phyloP scores from a whole-genome alignment of 1,140 invertebrate genomes.

The Sitodiplosis mosellana region DNA sequence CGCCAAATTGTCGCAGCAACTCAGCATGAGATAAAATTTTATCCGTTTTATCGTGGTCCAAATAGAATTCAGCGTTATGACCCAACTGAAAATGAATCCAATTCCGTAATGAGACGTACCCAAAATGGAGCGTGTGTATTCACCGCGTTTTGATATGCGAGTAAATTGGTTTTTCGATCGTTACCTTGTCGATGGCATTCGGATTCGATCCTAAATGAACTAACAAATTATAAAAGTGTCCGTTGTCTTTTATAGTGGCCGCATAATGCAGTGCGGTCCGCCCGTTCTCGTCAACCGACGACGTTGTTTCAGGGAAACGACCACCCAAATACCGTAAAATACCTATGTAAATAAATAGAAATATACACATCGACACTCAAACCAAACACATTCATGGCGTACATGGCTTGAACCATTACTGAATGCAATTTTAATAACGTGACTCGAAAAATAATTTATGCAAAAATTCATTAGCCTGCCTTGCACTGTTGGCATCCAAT shows the following conservation, averaged over 20 bases:
- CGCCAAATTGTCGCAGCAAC: conserved; percentile 47
- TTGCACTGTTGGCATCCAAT: too few species aligned
- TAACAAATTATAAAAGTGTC: conserved; percentile 72
- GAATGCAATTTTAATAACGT: too few species aligned
- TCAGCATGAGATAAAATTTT: conserved; percentile 40
- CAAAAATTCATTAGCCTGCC: too few species aligned
- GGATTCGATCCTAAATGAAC: conserved; percentile 69
- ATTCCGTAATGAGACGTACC: too few species aligned
- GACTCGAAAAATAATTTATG: too few species aligned
- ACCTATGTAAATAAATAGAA: conserved; percentile 7
- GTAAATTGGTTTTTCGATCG: conserved; percentile 11
- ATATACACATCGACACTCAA: too few species aligned
- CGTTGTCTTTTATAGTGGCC: conserved; percentile 65
- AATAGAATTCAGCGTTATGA: conserved; percentile 54
- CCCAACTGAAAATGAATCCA: conserved; percentile 36
- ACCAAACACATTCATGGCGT: too few species aligned
- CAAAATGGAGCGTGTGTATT: too few species aligned
- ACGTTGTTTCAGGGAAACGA: conserved; percentile 70
- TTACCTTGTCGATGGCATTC: conserved; percentile 64
- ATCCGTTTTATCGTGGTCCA: conserved; percentile 38
- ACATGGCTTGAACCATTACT: too few species aligned
- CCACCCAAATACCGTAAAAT: conserved; percentile 42
- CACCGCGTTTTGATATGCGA: conserved; percentile 11
- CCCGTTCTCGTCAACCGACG: conserved; percentile 55
- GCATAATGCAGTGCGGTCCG: conserved; percentile 84